Base-by-base conservation (phyloP, 2,888 invertebrate genomes). In the Cheilosia urbana region DNA sequence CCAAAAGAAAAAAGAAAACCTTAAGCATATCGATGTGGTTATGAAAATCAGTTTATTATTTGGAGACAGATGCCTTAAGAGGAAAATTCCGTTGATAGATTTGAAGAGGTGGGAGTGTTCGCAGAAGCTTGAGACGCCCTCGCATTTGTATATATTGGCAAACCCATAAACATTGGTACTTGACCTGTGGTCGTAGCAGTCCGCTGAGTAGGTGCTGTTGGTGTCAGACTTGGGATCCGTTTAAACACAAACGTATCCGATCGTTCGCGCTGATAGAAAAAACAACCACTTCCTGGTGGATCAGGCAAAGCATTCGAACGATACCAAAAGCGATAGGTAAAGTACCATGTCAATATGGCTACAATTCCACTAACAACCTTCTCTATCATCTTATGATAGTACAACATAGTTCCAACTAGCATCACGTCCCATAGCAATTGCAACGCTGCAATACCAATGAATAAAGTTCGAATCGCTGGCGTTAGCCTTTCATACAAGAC, bases 341-440 rank as follows among this genome's bases (percentile, higher is more conserved):
- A 92, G 93, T 96, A 98, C 98, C 98, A 99, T 40, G 96, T 96
- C 5, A 96, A 90, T 89, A 98, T 95, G 11, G 98, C 98, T 89
- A 97, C 93, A n/a, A 96, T 93, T 24, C 97, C 97, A 89, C 97
- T 98, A 0, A 97, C 91, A 82, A 99, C 95, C 91, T 99, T 99
- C 91, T 99, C 98, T 30, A 98, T 95, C 96, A 99, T 97, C 63
- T 96, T 96, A 92, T 99, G 99, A 92, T 98, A 99, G 92, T 99
- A 99, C 7, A 99, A 91, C 91, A 98, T 96, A 1, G 99, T 99
- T 45, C 96, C 96, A 4, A 98, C 93, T 58, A 99, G 93, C 98
- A 99, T 98, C 4, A 98, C 94, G 93, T 99, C 98, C 98, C 98
- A 98, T n/a, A 98, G 91, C 30, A 98, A 89, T 89, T 96, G 96